Evolutionary conservation across 2,113 vertebrate species (phyloP).

Genomic region (Sialia sialis): DNA sequence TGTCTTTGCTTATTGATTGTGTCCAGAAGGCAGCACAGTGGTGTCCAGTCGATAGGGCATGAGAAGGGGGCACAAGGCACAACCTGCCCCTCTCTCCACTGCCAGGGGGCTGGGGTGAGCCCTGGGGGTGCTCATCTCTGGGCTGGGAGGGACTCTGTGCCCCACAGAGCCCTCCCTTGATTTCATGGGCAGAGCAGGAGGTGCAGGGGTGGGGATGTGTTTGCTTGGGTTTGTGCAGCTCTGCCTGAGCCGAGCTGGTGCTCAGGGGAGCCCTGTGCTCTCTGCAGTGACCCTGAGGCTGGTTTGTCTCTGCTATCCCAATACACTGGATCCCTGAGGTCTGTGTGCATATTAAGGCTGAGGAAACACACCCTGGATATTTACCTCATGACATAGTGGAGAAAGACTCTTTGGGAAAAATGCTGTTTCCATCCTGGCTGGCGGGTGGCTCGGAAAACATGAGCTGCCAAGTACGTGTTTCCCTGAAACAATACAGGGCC

Average conservation of each 20-base stretch:
- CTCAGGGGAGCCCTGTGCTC: neutral
- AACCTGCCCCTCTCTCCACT: accelerated
- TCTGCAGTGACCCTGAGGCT: neutral
- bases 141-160: neutral
- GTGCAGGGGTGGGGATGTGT: neutral
- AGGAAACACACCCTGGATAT: conserved; percentile 29
- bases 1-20: neutral
- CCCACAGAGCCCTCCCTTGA: neutral
- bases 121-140: accelerated
- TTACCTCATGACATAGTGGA: conserved; percentile 3
- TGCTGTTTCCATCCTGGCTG: neutral
- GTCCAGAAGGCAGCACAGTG: neutral
- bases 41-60: neutral
- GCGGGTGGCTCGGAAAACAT: neutral
- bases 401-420: neutral
- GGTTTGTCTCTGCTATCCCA: neutral
- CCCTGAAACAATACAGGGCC: neutral
- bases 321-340: neutral
- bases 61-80: accelerated
- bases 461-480: neutral
- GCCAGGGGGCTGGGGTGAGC: neutral
- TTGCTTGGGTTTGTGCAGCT: neutral
- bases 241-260: neutral
- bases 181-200: neutral
- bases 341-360: neutral